These are phyloP conservation scores for Galagoides demidoff DNA, from an alignment of 2,797 vertebrate species.

Conservation along the genomic window DNA sequence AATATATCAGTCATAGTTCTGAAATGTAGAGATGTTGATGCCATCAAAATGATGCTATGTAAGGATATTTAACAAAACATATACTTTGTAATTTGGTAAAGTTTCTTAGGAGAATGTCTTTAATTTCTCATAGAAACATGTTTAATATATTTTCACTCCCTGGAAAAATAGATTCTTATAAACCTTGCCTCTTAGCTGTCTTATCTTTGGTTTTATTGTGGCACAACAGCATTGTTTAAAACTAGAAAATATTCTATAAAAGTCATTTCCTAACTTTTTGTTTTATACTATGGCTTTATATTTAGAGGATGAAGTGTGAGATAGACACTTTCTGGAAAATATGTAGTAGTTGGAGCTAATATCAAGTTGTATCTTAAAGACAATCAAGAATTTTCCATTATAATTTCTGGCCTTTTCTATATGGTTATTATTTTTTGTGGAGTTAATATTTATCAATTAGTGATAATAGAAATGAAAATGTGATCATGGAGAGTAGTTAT, in stretches of 20 bases:
- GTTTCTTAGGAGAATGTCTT: background rate
- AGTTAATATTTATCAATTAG: slow-evolving; percentile 55
- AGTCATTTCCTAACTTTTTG: slow-evolving; percentile 54
- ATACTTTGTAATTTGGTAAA: background rate
- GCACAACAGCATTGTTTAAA: slow-evolving; percentile 74
- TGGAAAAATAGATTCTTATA: background rate
- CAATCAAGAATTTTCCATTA: slow-evolving; percentile 44
- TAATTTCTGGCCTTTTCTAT: slow-evolving; percentile 45
- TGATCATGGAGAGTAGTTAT: slow-evolving; percentile 16
- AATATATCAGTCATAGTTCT: background rate
- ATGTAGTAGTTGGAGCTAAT: slow-evolving; percentile 68
- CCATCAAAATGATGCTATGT: background rate
- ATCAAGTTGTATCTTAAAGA: slow-evolving; percentile 62
- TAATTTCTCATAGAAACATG: slow-evolving; percentile 43
- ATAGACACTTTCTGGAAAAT: slow-evolving; percentile 77
- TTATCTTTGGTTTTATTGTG: slow-evolving; percentile 49
- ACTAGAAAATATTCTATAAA: slow-evolving; percentile 65
- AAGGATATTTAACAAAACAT: background rate
- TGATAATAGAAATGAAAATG: slow-evolving; percentile 52
- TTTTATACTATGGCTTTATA: slow-evolving; percentile 75
- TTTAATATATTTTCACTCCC: slow-evolving; percentile 27
- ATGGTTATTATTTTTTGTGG: slow-evolving; percentile 60
- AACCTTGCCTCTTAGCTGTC: background rate
- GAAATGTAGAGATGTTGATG: slow-evolving; percentile 31
- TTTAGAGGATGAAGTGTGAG: slow-evolving; percentile 75